Base-by-base conservation (phyloP, 2,888 invertebrate species). In the Tuberolachnus salignus region DNA sequence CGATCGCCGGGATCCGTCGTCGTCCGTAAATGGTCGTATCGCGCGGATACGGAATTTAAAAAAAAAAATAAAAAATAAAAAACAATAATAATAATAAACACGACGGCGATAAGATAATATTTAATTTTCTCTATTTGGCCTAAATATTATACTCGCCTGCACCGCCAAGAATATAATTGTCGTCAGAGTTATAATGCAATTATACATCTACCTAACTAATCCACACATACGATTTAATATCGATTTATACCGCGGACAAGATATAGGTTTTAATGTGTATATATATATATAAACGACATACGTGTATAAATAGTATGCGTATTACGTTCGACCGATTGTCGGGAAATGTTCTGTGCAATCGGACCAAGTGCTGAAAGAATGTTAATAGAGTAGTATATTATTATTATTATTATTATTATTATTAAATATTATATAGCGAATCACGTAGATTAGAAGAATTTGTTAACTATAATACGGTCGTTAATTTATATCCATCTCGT, bases 341-440 rank as follows among this genome's bases (percentile, higher is more conserved):
- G 61, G 61, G n/a, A 72, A 72, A 72, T 23, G 26, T 61, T 72
- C 26, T 72, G n/a, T 59, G 19, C 49, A 34, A 51, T 61, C 59
- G 13, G 26, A 9, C 59, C 9, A n/a, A 34, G 53, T 34, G n/a
- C n/a, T n/a, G 53, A 53, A 61, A 72, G 61, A 72, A 72, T 72
- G 59, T 72, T 72, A 72, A 61, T 72, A 61, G 72, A 72, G 19
- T 34, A 57, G 57, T 23, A 57, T 21, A n/a, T n/a, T n/a, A n/a
- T n/a, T n/a, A n/a, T n/a, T n/a, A n/a, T n/a, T n/a, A n/a, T n/a
- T n/a, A n/a, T n/a, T n/a, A n/a, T n/a, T n/a, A n/a, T n/a, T n/a
- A n/a, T n/a, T n/a, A n/a, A n/a, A n/a, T 26, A 49, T 21, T 11
- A 42, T 19, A 4, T 14, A 42, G 61, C 26, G 16, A 57, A 57